Conservation (phyloP, 1,140 invertebrate genomes). For the Cephus cinctus region DNA sequence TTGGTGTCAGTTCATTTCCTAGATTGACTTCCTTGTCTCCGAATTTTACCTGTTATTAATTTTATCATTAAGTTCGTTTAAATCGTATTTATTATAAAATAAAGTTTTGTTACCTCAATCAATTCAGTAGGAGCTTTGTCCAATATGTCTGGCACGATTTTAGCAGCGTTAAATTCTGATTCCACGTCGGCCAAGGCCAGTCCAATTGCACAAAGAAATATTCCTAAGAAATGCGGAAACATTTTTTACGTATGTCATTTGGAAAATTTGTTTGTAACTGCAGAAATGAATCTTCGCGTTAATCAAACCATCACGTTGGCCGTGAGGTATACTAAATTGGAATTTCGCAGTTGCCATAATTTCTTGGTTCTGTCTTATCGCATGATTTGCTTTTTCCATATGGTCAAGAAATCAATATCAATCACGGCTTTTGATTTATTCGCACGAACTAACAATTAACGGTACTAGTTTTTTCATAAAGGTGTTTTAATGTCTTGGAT, state of each 20-base stretch:
- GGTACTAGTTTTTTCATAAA: not conserved
- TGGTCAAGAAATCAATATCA: not conserved
- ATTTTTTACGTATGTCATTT: not conserved
- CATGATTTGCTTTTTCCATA: not conserved
- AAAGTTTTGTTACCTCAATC: constrained; percentile 42
- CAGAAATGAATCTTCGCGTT: too few species aligned
- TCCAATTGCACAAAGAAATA: constrained; percentile 31
- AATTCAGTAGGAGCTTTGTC: constrained; percentile 42
- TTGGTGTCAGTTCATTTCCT: constrained; percentile 60
- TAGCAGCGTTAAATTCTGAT: constrained; percentile 43
- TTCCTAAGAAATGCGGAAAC: too few species aligned
- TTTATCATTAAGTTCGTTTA: constrained; percentile 7
- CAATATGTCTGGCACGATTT: constrained; percentile 57
- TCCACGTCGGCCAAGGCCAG: constrained; percentile 35
- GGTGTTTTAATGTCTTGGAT: too few species aligned
- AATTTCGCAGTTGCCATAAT: too few species aligned
- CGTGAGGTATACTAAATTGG: too few species aligned
- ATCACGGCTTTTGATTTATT: not conserved
- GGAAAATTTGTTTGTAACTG: not conserved
- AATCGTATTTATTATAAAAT: not conserved
- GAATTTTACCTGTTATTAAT: constrained; percentile 46
- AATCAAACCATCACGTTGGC: too few species aligned
- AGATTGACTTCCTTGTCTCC: constrained; percentile 48
- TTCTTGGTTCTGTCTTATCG: too few species aligned
- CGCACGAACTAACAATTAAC: not conserved